These are phyloP conservation scores for Metopolophium dirhodum DNA, from an alignment of 1,140 invertebrate genomes.

Conservation along the genomic window DNA sequence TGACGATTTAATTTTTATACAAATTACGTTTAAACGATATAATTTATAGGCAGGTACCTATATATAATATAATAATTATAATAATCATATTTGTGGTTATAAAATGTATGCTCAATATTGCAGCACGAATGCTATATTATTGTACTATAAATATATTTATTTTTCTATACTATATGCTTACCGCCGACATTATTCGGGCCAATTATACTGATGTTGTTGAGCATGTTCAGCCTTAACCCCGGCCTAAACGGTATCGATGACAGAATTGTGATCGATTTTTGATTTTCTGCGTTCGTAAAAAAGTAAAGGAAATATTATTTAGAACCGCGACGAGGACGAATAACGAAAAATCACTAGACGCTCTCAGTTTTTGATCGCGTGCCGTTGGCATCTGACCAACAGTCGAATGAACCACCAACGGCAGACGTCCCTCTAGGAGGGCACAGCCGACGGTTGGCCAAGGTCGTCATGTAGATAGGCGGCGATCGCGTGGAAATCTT, in stretches of 20 bases:
- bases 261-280: conserved; percentile 60
- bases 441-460: background rate
- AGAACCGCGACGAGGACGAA: background rate
- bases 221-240: conserved; percentile 60
- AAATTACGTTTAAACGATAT: too few relatives aligned
- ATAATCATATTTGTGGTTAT: too few relatives aligned
- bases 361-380: conserved; percentile 43
- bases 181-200: conserved; percentile 60
- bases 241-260: conserved; percentile 61
- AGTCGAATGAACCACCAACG: background rate
- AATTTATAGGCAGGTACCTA: too few relatives aligned
- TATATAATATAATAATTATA: too few relatives aligned
- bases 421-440: background rate
- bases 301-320: background rate
- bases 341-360: background rate
- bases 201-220: conserved; percentile 62
- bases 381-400: too few relatives aligned
- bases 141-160: background rate
- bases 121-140: background rate
- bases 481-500: background rate
- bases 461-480: background rate
- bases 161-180: conserved; percentile 49
- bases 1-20: too few relatives aligned
- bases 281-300: background rate
- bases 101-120: too few relatives aligned